Conservation (phyloP, 2,797 vertebrate genomes). For the Typhlichthys eigenmanni region DNA sequence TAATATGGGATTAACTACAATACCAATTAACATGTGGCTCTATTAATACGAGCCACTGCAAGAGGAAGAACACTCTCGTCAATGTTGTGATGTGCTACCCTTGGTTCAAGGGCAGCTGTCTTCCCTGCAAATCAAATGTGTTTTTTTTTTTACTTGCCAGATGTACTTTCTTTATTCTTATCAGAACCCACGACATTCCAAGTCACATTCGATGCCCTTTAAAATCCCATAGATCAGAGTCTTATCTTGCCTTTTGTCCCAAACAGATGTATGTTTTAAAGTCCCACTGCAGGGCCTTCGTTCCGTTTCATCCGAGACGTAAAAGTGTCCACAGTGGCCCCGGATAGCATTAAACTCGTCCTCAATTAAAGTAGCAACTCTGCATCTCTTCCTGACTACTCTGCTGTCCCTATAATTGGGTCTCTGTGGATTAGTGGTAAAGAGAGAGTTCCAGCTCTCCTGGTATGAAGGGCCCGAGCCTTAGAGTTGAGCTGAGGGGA, state of each 20-base stretch:
- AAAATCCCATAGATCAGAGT: slow-evolving; percentile 51
- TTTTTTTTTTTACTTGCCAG: slow-evolving; percentile 29
- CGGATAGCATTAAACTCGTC: slow-evolving; percentile 67
- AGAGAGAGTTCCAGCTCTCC: slow-evolving; percentile 41
- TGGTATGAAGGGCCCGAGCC: slow-evolving; percentile 45
- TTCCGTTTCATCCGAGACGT: slow-evolving; percentile 60
- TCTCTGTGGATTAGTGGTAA: slow-evolving; percentile 69
- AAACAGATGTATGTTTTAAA: slow-evolving; percentile 63
- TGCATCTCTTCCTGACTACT: slow-evolving; percentile 61
- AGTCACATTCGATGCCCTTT: slow-evolving; percentile 32
- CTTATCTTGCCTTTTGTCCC: slow-evolving; percentile 53
- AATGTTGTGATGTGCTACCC: slow-evolving; percentile 28
- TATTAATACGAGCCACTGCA: slow-evolving; percentile 61
- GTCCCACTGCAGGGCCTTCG: slow-evolving; percentile 49
- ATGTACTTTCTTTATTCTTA: slow-evolving; percentile 25
- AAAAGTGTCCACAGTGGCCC: slow-evolving; percentile 63
- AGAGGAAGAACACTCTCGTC: slow-evolving; percentile 38
- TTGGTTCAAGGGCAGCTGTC: slow-evolving; percentile 35
- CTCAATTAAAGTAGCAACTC: slow-evolving; percentile 74
- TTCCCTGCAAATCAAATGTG: slow-evolving; percentile 52
- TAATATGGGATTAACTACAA: slow-evolving; percentile 83
- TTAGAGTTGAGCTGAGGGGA: slow-evolving; percentile 33
- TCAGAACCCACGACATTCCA: slow-evolving; percentile 25
- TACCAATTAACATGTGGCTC: slow-evolving; percentile 81
- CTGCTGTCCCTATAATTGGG: slow-evolving; percentile 74